Evolutionary conservation across 2,113 vertebrate genomes (phyloP).

Genomic region (Festucalex cinctus): DNA sequence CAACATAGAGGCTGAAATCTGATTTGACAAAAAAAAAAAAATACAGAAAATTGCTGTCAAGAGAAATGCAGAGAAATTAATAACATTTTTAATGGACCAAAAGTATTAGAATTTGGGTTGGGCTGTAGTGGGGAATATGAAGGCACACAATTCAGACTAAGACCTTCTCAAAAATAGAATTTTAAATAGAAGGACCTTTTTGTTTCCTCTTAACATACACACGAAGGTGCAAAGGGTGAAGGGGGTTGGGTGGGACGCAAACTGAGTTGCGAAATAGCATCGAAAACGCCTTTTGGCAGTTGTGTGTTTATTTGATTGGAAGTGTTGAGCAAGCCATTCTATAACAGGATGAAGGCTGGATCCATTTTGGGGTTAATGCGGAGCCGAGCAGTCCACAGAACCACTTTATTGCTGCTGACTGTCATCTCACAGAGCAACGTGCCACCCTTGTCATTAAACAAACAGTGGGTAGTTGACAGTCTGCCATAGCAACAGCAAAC

Average conservation of each 20-base stretch:
- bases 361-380: slow-evolving; percentile 27
- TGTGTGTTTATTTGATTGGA: slow-evolving; percentile 42
- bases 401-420: slow-evolving; percentile 43
- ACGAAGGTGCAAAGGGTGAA: slow-evolving; percentile 40
- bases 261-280: slow-evolving; percentile 35
- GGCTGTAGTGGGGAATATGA: background rate
- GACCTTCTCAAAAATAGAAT: slow-evolving; percentile 10
- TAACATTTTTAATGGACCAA: too few species aligned
- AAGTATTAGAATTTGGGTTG: background rate
- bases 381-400: slow-evolving; percentile 34
- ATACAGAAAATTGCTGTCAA: background rate
- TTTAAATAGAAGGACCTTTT: slow-evolving; percentile 43
- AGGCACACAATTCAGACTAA: slow-evolving; percentile 6
- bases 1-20: background rate
- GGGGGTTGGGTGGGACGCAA: slow-evolving; percentile 11
- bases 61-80: background rate
- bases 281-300: slow-evolving; percentile 48
- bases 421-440: slow-evolving; percentile 49
- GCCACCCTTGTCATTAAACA: slow-evolving; percentile 48
- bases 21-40: background rate
- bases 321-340: slow-evolving; percentile 46
- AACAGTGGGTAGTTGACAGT: slow-evolving; percentile 30
- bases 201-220: slow-evolving; percentile 42
- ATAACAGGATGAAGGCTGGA: slow-evolving; percentile 29
- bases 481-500: slow-evolving; percentile 53